A percentile compares a stretch with the other conserved stretches of the same genome.
Evolutionary conservation across 2,888 invertebrate genomes (phyloP).

Genomic region (Exephanes ischioxanthus): DNA sequence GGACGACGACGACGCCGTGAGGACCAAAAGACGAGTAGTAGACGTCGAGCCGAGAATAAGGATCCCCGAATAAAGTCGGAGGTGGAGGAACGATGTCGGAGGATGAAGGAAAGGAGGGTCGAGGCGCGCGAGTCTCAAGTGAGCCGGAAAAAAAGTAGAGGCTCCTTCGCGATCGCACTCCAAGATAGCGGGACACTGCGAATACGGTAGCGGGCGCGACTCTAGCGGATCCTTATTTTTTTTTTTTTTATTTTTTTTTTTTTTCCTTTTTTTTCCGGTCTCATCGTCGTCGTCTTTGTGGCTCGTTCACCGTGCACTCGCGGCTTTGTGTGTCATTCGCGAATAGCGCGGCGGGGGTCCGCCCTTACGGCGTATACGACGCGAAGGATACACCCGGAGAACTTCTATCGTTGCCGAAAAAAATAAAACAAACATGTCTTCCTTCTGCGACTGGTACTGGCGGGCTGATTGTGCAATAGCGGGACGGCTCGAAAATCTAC

Average conservation of each 20-base stretch:
- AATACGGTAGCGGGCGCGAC: slow-evolving; percentile 78
- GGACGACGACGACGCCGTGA: slow-evolving; percentile 19
- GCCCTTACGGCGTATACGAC: neutral
- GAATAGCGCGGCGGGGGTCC: slow-evolving; percentile 63
- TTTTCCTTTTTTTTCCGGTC: slow-evolving; percentile 22
- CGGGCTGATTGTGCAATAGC: neutral
- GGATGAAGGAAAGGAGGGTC: slow-evolving; percentile 45
- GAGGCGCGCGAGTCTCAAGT: slow-evolving; percentile 64
- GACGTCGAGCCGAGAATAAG: slow-evolving; percentile 24
- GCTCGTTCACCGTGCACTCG: slow-evolving; percentile 50
- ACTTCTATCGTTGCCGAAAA: slow-evolving; percentile 63
- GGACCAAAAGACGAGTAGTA: slow-evolving; percentile 42
- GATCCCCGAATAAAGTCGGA: slow-evolving; percentile 48
- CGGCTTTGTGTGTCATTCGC: slow-evolving; percentile 64
- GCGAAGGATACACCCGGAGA: slow-evolving; percentile 17
- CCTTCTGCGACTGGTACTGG: slow-evolving; percentile 20
- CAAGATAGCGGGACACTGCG: slow-evolving; percentile 71
- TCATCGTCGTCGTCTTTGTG: slow-evolving; percentile 48
- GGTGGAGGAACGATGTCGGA: slow-evolving; percentile 55
- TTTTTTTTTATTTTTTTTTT: slow-evolving; percentile 28
- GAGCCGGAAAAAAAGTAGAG: slow-evolving; percentile 66
- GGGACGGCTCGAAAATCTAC: slow-evolving; percentile 30
- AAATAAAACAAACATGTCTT: slow-evolving; percentile 43
- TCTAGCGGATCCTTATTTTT: slow-evolving; percentile 13
- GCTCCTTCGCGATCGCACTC: slow-evolving; percentile 63